Evolutionary conservation across 2,113 vertebrate species (phyloP).

Genomic region (Haliaeetus leucogaster): DNA sequence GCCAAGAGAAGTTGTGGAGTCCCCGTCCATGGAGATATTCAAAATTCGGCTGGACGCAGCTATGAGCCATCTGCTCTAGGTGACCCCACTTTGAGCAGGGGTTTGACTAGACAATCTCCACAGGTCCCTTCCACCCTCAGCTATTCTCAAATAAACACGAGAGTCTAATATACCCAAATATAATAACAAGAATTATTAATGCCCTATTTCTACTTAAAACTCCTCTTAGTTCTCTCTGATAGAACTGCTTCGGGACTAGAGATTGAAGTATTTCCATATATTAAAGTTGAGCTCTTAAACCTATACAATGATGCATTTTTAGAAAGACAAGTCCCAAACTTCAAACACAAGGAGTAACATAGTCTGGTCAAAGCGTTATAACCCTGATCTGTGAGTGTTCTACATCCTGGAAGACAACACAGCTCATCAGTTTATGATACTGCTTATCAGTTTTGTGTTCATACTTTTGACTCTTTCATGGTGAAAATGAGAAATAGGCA

Average conservation of each 20-base stretch:
- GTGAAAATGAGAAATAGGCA: not conserved
- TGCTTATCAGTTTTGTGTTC: not conserved
- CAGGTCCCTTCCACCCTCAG: not conserved
- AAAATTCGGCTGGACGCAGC: rapidly evolving
- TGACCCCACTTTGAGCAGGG: not conserved
- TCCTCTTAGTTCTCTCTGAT: not conserved
- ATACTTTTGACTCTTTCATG: not conserved
- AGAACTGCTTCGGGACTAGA: not conserved
- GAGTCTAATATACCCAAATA: not conserved
- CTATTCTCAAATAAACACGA: not conserved
- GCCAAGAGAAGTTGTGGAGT: not conserved
- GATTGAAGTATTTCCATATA: rapidly evolving
- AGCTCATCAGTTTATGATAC: not conserved
- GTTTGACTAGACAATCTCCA: not conserved
- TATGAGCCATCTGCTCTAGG: not conserved
- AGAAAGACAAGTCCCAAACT: not conserved
- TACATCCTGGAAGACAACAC: not conserved
- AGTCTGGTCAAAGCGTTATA: not conserved
- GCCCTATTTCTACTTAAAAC: not conserved
- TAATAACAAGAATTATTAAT: not conserved
- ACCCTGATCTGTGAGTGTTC: not conserved
- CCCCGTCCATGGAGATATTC: rapidly evolving
- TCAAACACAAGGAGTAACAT: rapidly evolving
- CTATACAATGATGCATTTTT: not conserved
- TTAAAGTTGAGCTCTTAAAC: not conserved